Evolutionary conservation across 2,113 vertebrate genomes (phyloP).

Genomic region (Chrysochloris asiatica): DNA sequence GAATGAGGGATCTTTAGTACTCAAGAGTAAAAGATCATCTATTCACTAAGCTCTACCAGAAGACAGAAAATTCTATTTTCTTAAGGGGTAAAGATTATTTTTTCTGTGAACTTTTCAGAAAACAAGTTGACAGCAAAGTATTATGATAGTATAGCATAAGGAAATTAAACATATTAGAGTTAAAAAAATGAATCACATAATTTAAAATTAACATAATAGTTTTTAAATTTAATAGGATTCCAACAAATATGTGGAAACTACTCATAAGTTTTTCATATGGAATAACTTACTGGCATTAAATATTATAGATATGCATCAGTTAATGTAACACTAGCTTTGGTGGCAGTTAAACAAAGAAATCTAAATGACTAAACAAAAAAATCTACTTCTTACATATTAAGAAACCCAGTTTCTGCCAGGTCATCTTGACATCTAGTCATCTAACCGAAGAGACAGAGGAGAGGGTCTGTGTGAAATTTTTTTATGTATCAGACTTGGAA

Average conservation of each 20-base stretch:
- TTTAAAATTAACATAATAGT: slow-evolving; percentile 20
- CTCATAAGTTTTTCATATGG: background rate
- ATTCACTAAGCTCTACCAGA: background rate
- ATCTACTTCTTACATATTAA: slow-evolving; percentile 17
- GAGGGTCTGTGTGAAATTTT: background rate
- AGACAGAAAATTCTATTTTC: slow-evolving; percentile 2
- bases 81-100: background rate
- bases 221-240: slow-evolving; percentile 45
- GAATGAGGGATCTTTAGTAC: background rate
- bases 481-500: background rate
- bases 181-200: background rate
- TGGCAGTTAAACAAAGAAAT: slow-evolving; percentile 31
- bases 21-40: background rate
- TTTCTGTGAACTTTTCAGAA: slow-evolving; percentile 11
- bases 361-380: slow-evolving; percentile 1
- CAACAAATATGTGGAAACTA: background rate
- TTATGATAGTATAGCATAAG: background rate
- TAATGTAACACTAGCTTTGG: background rate
- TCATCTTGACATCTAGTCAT: slow-evolving; percentile 18
- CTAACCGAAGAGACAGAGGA: slow-evolving; percentile 8
- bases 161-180: slow-evolving; percentile 43
- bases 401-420: background rate
- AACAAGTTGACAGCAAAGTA: background rate
- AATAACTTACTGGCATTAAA: slow-evolving; percentile 14
- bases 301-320: background rate